These are phyloP conservation scores for Phalangium opilio DNA, from an alignment of 2,888 invertebrate genomes.

Conservation along the genomic window DNA sequence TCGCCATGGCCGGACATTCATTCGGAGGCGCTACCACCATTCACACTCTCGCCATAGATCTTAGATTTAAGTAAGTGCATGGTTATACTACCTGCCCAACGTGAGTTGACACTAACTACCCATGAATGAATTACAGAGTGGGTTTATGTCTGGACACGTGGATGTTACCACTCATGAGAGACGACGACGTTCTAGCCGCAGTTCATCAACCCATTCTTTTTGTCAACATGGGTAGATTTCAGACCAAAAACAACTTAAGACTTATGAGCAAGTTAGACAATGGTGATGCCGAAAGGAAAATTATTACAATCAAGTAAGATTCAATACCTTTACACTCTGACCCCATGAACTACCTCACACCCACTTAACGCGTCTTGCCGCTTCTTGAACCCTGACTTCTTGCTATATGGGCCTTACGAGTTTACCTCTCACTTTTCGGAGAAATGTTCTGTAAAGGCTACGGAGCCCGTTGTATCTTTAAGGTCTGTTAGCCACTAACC, in stretches of 20 bases:
- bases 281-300: slow-evolving; percentile 9
- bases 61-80: slow-evolving; percentile 37
- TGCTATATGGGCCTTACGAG: too few species aligned
- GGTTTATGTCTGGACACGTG: slow-evolving; percentile 44
- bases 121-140: slow-evolving; percentile 27
- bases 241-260: slow-evolving; percentile 38
- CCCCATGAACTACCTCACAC: too few species aligned
- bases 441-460: too few species aligned
- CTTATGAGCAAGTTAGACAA: slow-evolving; percentile 33
- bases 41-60: slow-evolving; percentile 38
- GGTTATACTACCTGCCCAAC: slow-evolving; percentile 4
- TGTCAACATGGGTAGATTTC: slow-evolving; percentile 43
- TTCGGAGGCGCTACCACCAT: slow-evolving; percentile 48
- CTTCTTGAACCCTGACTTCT: neutral
- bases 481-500: too few species aligned
- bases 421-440: too few species aligned
- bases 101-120: too few species aligned
- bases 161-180: slow-evolving; percentile 43
- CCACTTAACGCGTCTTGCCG: neutral
- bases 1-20: slow-evolving; percentile 45
- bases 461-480: too few species aligned
- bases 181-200: slow-evolving; percentile 30
- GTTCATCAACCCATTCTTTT: slow-evolving; percentile 39
- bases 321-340: neutral
- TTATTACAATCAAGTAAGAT: slow-evolving; percentile 20